phyloP scores from a whole-genome alignment of 2,797 vertebrate species.

The Gymnoscopelus microlampas region DNA sequence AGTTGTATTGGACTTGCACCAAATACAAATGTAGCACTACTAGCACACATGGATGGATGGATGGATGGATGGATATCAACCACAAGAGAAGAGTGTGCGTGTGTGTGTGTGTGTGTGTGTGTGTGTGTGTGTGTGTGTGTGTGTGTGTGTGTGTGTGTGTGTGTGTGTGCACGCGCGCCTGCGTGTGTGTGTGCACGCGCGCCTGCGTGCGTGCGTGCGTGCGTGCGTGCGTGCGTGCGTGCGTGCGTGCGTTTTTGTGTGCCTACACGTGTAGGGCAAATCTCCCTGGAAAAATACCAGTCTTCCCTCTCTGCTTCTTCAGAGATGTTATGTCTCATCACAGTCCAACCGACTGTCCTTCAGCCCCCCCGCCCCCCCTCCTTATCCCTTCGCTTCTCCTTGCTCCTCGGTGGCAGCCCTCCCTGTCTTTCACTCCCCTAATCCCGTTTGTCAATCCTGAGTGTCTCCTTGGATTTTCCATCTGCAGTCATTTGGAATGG shows the following conservation, averaged over 20 bases:
- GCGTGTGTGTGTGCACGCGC: not conserved
- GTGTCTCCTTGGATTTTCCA: not conserved
- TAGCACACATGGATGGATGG: too few species aligned
- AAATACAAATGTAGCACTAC: too few species aligned
- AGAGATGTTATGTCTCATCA: conserved; percentile 58
- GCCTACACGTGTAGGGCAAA: conserved; percentile 19
- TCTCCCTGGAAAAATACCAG: conserved; percentile 70
- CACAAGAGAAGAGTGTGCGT: not conserved
- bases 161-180: not conserved
- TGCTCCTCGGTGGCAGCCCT: conserved; percentile 19
- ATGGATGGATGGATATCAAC: too few species aligned
- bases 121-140: conserved; percentile 9
- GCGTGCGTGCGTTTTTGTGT: conserved; percentile 11
- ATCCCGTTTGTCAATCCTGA: conserved; percentile 19
- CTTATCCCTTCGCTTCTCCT: conserved; percentile 18
- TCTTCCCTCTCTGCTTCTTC: conserved; percentile 55
- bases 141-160: not conserved
- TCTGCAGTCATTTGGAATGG: not conserved
- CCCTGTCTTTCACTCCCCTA: conserved; percentile 34
- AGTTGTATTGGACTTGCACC: too few species aligned
- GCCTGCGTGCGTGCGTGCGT: not conserved
- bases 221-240: not conserved
- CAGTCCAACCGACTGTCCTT: conserved; percentile 41
- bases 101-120: conserved; percentile 11
- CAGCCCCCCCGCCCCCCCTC: not conserved